Evolutionary conservation across 2,797 vertebrate genomes (phyloP), one percentile per base, ranked within the genome.

Genomic region (Emys orbicularis): DNA sequence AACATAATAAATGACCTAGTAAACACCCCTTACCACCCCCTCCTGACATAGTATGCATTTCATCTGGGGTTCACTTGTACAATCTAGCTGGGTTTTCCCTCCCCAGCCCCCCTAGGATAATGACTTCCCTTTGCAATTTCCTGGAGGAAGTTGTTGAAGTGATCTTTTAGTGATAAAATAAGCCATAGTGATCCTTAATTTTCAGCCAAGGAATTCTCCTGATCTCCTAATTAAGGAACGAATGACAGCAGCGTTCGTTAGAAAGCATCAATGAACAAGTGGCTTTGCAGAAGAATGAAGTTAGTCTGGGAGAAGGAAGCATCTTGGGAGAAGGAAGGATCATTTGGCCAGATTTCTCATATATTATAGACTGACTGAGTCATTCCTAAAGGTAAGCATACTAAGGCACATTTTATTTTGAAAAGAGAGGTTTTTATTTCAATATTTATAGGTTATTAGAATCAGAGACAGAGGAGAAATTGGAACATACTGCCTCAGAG

Each of bases 71-170:
- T 98, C 98, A 98, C 80, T 96, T 97, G 98, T 96, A 96, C 72
- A 74, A 37, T 19, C 96, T 87, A 90, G 88, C 90, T 29, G 83
- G 81, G 83, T 97, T 93, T 91, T 86, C 90, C 95, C 94, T 93
- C 93, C 89, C 88, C 96, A 86, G 92, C 89, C 90, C 92, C 90
- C 94, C 87, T 83, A 76, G 84, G 93, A 90, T 98, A 98, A 98
- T 98, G 98, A 98, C 98, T 98, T 98, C 98, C 98, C 96, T 93
- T 98, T 90, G 98, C 98, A 98, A 98, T 98, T 98, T 98, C 98
- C 98, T 97, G 96, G 96, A 98, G 98, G 98, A 98, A 98, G 97
- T 95, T 90, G 97, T 94, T 95, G 94, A 86, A 97, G 90, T 83
- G 96, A 98, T 98, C 96, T 94, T 97, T 95, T 80, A 97, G 96